Percentiles rank a stretch among this genome's conserved stretches.
Conservation (phyloP, 1,140 invertebrate species). For the Bombus affinis region DNA sequence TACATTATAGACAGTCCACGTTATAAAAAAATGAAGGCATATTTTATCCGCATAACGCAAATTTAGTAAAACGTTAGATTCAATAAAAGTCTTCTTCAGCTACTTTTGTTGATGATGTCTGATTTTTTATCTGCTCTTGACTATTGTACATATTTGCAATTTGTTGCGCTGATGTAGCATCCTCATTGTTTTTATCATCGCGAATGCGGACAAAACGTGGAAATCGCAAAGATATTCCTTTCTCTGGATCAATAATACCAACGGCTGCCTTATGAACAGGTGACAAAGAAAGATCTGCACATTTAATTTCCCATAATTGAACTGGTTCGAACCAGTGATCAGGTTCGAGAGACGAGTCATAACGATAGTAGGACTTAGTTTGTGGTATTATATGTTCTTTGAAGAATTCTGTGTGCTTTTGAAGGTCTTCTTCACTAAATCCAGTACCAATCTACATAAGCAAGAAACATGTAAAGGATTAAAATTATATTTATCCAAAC, state of each 20-base stretch:
- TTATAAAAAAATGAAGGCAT: too few species aligned
- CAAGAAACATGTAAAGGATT: conserved; percentile 37
- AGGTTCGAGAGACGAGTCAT: conserved; percentile 89
- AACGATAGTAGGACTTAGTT: conserved; percentile 94
- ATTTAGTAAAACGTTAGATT: conserved; percentile 1
- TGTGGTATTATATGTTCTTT: conserved; percentile 89
- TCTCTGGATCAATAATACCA: conserved; percentile 95
- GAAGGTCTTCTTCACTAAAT: conserved; percentile 96
- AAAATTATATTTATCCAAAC: conserved; percentile 7
- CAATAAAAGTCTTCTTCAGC: conserved; percentile 89
- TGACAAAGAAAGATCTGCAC: conserved; percentile 98
- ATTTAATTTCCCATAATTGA: conserved; percentile 99
- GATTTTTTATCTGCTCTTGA: conserved; percentile 96
- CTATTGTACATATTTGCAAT: conserved; percentile 92
- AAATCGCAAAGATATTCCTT: conserved; percentile 98
- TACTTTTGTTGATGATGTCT: conserved; percentile 76
- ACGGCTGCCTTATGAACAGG: conserved; percentile 95
- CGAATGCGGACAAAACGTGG: conserved; percentile 96
- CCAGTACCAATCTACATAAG: conserved; percentile 95
- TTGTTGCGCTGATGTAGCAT: conserved; percentile 96
- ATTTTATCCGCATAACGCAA: neutral
- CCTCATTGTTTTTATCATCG: conserved; percentile 96
- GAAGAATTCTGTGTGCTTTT: conserved; percentile 90
- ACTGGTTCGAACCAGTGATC: conserved; percentile 98
- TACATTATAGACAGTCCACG: neutral